Evolutionary conservation across 2,113 vertebrate genomes (phyloP).

Genomic region (Macrotus californicus): DNA sequence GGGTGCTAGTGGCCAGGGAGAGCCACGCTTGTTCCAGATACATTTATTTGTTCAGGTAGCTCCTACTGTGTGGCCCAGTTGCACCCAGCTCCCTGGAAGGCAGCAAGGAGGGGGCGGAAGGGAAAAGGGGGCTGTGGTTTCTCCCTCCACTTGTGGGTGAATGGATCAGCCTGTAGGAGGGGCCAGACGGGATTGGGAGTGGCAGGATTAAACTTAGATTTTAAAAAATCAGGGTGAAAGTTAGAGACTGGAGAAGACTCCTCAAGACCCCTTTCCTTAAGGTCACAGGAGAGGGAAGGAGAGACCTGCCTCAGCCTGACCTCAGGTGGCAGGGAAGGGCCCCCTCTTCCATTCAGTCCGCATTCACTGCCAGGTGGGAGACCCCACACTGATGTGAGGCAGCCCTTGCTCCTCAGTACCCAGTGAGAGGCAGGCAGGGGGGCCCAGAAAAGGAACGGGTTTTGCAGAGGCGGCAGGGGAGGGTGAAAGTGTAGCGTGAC

Average conservation of each 20-base stretch:
- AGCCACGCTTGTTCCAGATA: neutral
- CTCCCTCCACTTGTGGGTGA: neutral
- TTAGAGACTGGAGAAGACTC: neutral
- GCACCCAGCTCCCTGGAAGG: neutral
- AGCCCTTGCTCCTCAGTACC: neutral
- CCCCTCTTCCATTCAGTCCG: neutral
- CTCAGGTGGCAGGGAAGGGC: neutral
- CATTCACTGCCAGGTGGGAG: neutral
- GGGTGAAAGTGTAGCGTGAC: accelerated
- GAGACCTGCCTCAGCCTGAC: neutral
- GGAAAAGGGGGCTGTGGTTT: neutral
- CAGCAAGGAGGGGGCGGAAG: neutral
- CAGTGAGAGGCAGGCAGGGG: neutral
- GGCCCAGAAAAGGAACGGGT: neutral
- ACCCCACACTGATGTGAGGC: accelerated
- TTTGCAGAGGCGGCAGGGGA: neutral
- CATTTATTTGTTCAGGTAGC: neutral
- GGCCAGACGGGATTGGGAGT: neutral
- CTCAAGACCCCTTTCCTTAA: neutral
- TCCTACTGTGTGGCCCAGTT: constrained; percentile 58
- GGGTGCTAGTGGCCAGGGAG: constrained; percentile 6
- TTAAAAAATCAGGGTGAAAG: neutral
- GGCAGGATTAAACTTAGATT: neutral
- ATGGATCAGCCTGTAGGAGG: neutral
- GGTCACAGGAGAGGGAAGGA: neutral